Evolutionary conservation across 2,888 invertebrate genomes (phyloP), one percentile per base, ranked within the genome.

Genomic region (Alsophila aescularia): DNA sequence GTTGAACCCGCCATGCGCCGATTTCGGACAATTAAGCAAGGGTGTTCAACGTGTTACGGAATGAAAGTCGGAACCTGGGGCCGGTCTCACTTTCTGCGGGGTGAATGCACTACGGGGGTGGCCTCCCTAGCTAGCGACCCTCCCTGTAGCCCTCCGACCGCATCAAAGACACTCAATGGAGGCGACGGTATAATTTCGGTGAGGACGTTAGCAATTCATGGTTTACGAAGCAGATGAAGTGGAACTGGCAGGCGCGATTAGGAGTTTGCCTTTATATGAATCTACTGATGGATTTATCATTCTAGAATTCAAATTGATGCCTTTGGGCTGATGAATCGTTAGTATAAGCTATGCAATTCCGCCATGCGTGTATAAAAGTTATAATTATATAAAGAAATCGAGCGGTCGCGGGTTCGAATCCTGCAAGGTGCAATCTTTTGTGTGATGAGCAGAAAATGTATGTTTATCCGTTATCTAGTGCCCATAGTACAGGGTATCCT

Each of bases 101-200:
- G 89, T 90, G 91, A 90, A 90, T 90, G 91, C 89, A 90, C 91
- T 82, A 63, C 77, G 81, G 83, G 86, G 83, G 84, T 66, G 44
- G 79, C 76, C 79, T 83, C 83, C 83, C 85, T 79, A 66, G 24
- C 24, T 8, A 24, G 73, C 77, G 70, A 74, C 75, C 80, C 83
- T 74, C 81, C 78, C 75, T 72, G 58, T 42, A 62, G 75, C 80
- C 81, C 83, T 79, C 78, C 78, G 75, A 78, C 76, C 82, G 81
- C 85, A 85, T 81, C 81, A 75, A 86, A 90, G 88, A 87, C 81
- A 83, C 74, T 83, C 83, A 83, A 79, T 82, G 81, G 81, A 83
- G 82, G 78, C 70, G 68, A 63, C 69, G 72, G 68, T 70, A 70
- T 71, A 64, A 72, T 71, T 64, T 66, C 65, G 62, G 61, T 64